Evolutionary conservation across 2,888 invertebrate species (phyloP), one percentile per base, ranked within the genome.

Genomic region (Troides aeacus): DNA sequence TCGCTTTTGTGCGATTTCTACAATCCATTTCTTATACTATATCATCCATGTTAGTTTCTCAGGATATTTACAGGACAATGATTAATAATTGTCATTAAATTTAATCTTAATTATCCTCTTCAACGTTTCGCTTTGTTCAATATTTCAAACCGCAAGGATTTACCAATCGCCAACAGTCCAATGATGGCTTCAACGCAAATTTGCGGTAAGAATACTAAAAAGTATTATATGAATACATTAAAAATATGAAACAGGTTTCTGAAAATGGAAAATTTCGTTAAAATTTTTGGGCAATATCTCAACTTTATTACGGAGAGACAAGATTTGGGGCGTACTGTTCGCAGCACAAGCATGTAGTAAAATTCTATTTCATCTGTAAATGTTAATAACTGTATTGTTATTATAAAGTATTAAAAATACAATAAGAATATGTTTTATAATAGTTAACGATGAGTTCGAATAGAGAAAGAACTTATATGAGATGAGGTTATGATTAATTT

Each of bases 251-350:
- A 68, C 68, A 23, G 53, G 63, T 68, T 66, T 63, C 70, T 72
- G 71, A 70, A 73, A 71, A 67, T 68, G 68, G 61, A 70, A 67
- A 71, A 64, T 63, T 75, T 73, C 74, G 73, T 74, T 75, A 72
- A 75, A 72, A 71, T 69, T 66, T 66, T 70, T 73, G 71, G 62
- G 71, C 74, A 76, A 76, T 75, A 74, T 73, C 68, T 72, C 74
- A 73, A 71, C 74, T 75, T 74, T 75, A 74, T 74, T 74, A 74
- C 74, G 74, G 74, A 76, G 75, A 74, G 79, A 77, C 79, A 79
- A 78, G 76, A 77, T 79, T 75, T 76, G 72, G 70, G 71, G 68
- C 53, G 79, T 78, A 82, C 77, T 75, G 70, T 77, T 74, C 65
- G 7, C 18, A 7, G 71, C 60, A 75, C 24, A 73, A 74, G 65